phyloP scores from a whole-genome alignment of 2,113 vertebrate species.

The Hyaena hyaena region DNA sequence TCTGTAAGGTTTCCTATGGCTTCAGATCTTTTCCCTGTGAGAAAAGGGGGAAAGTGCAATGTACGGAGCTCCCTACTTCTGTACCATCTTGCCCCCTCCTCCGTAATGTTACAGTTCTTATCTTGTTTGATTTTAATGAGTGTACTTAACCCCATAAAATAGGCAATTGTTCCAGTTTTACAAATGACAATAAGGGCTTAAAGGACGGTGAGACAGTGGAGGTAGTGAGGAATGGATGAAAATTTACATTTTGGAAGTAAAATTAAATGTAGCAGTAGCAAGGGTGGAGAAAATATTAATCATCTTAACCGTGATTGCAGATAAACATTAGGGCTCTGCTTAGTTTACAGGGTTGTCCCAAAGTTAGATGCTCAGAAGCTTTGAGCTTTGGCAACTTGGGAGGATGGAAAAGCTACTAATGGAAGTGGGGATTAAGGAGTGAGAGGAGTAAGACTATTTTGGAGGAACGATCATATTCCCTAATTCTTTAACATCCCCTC shows the following conservation, averaged over 20 bases:
- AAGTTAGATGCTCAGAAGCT: not conserved
- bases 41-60: no score
- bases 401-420: not conserved
- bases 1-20: no score
- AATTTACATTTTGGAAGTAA: slow-evolving; percentile 28
- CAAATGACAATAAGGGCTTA: not conserved
- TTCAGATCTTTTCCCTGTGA: no score
- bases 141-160: not conserved
- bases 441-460: not conserved
- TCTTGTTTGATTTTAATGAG: slow-evolving; percentile 40
- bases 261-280: not conserved
- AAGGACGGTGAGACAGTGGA: not conserved
- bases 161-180: not conserved
- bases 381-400: not conserved
- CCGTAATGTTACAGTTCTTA: not conserved
- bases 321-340: not conserved
- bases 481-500: not conserved
- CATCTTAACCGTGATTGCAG: not conserved
- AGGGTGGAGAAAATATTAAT: not conserved
- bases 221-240: not conserved
- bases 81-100: no score
- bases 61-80: no score
- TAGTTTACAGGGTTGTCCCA: not conserved
- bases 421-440: not conserved
- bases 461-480: not conserved